These are phyloP conservation scores for Timema cristinae DNA, from an alignment of 2,888 invertebrate species.

Conservation along the genomic window DNA sequence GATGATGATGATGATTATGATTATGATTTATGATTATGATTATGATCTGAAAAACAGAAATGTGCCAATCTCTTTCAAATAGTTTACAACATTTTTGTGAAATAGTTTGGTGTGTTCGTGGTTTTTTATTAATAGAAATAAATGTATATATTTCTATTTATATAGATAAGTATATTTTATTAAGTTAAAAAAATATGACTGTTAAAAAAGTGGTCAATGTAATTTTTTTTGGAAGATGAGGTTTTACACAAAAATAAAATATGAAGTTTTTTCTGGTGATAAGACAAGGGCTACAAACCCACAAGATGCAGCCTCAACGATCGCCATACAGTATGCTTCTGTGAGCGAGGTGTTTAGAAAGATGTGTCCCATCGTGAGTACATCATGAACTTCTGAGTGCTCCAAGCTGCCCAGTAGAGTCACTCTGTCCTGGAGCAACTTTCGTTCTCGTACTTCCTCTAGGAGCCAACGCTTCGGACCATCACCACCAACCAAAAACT, in stretches of 20 bases:
- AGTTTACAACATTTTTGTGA: no score
- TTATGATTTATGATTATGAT: no score
- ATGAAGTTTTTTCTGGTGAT: no score
- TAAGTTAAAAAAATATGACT: not conserved
- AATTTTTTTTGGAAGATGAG: not conserved
- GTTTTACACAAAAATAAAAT: no score
- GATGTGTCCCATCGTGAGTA: constrained; percentile 90
- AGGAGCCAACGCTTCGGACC: constrained; percentile 93
- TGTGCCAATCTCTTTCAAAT: no score
- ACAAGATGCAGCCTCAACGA: constrained; percentile 97
- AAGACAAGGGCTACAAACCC: constrained; percentile 54
- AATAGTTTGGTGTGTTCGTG: no score
- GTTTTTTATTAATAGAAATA: not conserved
- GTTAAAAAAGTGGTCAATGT: constrained; percentile 19
- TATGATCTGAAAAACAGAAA: no score
- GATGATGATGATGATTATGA: no score
- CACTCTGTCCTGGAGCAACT: constrained; percentile 82
- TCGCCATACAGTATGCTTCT: constrained; percentile 99
- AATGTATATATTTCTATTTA: not conserved
- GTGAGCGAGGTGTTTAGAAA: constrained; percentile 98
- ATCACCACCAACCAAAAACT: constrained; percentile 93
- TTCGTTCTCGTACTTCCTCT: constrained; percentile 88
- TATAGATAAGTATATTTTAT: not conserved
- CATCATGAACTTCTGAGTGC: constrained; percentile 80
- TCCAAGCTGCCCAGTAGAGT: constrained; percentile 84